Base-by-base conservation (phyloP, 2,113 vertebrate genomes). In the Gallinago media region DNA sequence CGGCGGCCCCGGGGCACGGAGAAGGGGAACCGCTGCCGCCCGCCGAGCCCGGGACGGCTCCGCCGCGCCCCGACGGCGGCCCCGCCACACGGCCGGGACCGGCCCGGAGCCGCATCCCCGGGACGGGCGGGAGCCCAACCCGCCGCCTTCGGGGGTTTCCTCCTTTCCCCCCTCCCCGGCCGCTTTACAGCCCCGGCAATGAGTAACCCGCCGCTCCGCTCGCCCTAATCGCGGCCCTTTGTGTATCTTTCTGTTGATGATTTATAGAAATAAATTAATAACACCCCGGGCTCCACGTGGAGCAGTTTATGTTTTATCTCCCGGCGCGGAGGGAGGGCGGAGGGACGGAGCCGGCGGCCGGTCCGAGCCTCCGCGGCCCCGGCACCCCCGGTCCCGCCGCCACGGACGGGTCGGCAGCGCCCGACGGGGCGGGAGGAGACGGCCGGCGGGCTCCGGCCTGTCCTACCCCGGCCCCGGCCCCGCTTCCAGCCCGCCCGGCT, bases 181-280 rank as follows among this genome's bases (percentile, higher is more conserved):
- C 96, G 96, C 95, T 98, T 99, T 99, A 99, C 99, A 98, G 97
- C 98, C 98, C 98, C 97, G 97, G 98, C 99, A 99, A 99, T 99
- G 98, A 99, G 98, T 99, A 99, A 99, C 99, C 98, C 98, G 94
- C 98, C 98, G 98, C 98, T 97, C 98, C 98, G 97, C 98, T 99
- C 98, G 98, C 97, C 98, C 98, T 98, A 98, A 98, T 98, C 99
- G 97, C 98, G 98, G 98, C 97, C 97, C 97, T 98, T 98, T 99
- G 99, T 99, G 99, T 99, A 98, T 99, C 99, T 99, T 99, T 98
- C 98, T 98, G 99, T 99, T 99, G 99, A 99, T 99, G 98, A 99
- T 99, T 99, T 99, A 99, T 99, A 99, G 99, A 98, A 99, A 99
- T 99, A 99, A 99, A 99, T 99, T 99, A 99, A 99, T 99, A 99